Conservation (phyloP, 2,888 invertebrate genomes). For the Drosophila barbarae region DNA sequence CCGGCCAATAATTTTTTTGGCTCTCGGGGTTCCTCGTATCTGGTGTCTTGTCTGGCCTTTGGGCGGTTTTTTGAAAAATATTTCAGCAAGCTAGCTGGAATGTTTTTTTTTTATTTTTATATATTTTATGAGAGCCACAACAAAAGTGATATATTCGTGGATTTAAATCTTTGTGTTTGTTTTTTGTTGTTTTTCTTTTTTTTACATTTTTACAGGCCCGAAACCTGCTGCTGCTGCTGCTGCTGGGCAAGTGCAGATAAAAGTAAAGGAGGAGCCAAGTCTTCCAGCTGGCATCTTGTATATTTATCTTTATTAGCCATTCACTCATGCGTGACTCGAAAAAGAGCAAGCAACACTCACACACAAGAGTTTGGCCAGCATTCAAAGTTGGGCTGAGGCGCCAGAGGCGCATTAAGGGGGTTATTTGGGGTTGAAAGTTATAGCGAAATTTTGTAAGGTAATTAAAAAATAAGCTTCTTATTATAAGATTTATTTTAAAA, state of each 20-base stretch:
- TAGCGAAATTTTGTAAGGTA: background rate
- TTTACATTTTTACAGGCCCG: constrained; percentile 11
- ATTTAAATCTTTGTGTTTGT: constrained; percentile 42
- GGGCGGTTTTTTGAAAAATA: constrained; percentile 28
- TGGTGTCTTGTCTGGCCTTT: constrained; percentile 32
- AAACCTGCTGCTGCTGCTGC: constrained; percentile 32
- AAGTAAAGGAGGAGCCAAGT: constrained; percentile 10
- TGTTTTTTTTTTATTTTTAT: constrained; percentile 13
- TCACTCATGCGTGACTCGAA: constrained; percentile 64
- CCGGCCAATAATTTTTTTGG: constrained; percentile 59
- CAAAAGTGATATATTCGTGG: constrained; percentile 32
- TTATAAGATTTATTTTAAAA: background rate
- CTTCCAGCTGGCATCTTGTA: constrained; percentile 42
- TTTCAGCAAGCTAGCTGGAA: constrained; percentile 13
- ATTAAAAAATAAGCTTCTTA: no score
- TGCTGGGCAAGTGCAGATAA: constrained; percentile 28
- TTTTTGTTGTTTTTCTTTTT: background rate
- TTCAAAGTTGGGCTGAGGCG: constrained; percentile 47
- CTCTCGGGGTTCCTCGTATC: constrained; percentile 14
- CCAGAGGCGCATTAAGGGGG: background rate
- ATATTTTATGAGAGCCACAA: constrained; percentile 29
- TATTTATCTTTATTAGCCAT: constrained; percentile 73
- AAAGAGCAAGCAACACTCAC: constrained; percentile 48
- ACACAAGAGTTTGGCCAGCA: constrained; percentile 66
- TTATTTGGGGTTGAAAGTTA: background rate